phyloP scores from a whole-genome alignment of 2,113 vertebrate species.

The Grammatotria lemairii region DNA sequence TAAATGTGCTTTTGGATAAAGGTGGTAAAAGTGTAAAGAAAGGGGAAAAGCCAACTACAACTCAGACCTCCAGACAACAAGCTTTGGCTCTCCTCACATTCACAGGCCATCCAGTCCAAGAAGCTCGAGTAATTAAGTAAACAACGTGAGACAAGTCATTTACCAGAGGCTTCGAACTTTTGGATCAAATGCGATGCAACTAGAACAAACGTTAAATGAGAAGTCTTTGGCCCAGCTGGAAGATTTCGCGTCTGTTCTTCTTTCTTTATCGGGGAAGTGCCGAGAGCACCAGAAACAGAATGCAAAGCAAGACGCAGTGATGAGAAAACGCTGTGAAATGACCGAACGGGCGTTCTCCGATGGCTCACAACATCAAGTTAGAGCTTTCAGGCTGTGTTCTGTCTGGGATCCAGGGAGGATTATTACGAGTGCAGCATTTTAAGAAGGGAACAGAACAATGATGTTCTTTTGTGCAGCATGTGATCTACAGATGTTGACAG shows the following conservation, averaged over 20 bases:
- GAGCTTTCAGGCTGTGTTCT: not conserved
- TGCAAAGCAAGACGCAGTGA: not conserved
- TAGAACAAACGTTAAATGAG: not conserved
- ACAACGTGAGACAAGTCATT: not conserved
- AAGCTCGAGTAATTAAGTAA: not conserved
- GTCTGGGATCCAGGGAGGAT: not conserved
- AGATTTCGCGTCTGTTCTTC: rapidly evolving
- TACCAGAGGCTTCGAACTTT: not conserved
- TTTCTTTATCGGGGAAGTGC: not conserved
- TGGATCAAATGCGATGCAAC: rapidly evolving
- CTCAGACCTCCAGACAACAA: not conserved
- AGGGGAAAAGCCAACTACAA: not conserved
- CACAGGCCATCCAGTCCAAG: not conserved
- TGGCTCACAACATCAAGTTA: not conserved
- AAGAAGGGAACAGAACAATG: not conserved
- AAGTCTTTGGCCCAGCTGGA: not conserved
- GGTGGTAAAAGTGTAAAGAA: not conserved
- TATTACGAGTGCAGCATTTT: not conserved
- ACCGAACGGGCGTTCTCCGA: rapidly evolving
- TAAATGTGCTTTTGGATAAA: not conserved
- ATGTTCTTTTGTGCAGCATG: not conserved
- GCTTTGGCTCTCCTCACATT: not conserved
- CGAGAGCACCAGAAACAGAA: not conserved
- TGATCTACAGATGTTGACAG: not conserved
- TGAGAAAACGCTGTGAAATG: not conserved